A percentile compares a stretch with the other conserved stretches of the same genome.
Conservation (phyloP, 2,888 invertebrate species). For the Eilema griseolum region DNA sequence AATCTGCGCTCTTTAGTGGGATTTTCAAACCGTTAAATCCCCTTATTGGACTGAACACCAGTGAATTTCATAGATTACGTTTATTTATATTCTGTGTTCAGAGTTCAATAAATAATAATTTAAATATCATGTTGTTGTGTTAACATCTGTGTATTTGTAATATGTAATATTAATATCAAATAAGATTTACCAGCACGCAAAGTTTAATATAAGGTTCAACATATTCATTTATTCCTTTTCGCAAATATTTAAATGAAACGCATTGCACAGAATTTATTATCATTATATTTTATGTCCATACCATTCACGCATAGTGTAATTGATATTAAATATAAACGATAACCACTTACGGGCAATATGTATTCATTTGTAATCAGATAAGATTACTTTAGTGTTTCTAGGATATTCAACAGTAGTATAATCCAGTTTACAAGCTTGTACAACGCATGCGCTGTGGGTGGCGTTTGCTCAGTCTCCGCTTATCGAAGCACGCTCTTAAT, state of each 20-base stretch:
- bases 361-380: slow-evolving; percentile 69
- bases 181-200: no score
- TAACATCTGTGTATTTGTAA: no score
- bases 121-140: no score
- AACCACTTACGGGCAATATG: slow-evolving; percentile 67
- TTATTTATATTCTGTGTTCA: slow-evolving; percentile 30
- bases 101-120: background rate
- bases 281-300: slow-evolving; percentile 38
- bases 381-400: slow-evolving; percentile 65
- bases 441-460: slow-evolving; percentile 72
- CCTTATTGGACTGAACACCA: slow-evolving; percentile 43
- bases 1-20: slow-evolving; percentile 59
- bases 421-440: slow-evolving; percentile 69
- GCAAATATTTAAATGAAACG: background rate
- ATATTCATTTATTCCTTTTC: background rate
- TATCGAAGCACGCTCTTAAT: slow-evolving; percentile 74
- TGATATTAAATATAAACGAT: slow-evolving; percentile 63
- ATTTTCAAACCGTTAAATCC: slow-evolving; percentile 48
- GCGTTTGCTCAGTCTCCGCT: slow-evolving; percentile 66
- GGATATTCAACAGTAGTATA: slow-evolving; percentile 68
- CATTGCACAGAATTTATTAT: slow-evolving; percentile 18
- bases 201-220: background rate
- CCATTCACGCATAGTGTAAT: slow-evolving; percentile 42
- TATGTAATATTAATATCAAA: no score
- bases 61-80: slow-evolving; percentile 44